Evolutionary conservation across 2,888 invertebrate species (phyloP).

Genomic region (Tipula confusa): DNA sequence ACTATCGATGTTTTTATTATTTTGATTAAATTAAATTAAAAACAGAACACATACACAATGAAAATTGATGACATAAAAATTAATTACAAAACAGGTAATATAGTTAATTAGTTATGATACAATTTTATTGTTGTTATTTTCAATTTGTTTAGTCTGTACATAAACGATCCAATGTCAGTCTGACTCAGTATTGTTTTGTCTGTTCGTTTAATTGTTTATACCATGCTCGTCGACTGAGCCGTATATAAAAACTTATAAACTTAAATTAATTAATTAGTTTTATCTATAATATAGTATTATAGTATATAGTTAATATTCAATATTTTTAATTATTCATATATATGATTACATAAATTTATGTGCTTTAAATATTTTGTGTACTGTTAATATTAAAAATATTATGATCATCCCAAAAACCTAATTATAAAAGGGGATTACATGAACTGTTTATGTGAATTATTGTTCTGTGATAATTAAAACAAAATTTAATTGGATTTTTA

Average conservation of each 20-base stretch:
- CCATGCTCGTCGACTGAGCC: background rate
- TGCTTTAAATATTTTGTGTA: background rate
- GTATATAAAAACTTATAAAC: background rate
- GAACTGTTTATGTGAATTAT: background rate
- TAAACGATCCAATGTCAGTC: background rate
- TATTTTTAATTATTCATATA: background rate
- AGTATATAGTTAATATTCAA: background rate
- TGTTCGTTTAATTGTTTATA: background rate
- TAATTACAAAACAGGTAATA: conserved; percentile 9
- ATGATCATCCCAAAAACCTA: background rate
- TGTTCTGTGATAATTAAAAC: background rate
- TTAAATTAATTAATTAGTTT: background rate
- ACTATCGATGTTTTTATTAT: background rate
- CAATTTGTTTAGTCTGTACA: background rate
- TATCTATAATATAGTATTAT: background rate
- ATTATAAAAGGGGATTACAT: background rate
- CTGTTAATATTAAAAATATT: background rate
- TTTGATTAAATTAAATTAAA: background rate
- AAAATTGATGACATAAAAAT: background rate
- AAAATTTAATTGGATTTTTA: background rate
- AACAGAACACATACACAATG: background rate
- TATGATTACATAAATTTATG: background rate
- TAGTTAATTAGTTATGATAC: background rate
- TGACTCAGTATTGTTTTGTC: background rate
- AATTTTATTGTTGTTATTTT: too few relatives aligned